These are phyloP conservation scores for Ageneiosus marmoratus DNA, from an alignment of 2,113 vertebrate genomes.

Conservation along the genomic window DNA sequence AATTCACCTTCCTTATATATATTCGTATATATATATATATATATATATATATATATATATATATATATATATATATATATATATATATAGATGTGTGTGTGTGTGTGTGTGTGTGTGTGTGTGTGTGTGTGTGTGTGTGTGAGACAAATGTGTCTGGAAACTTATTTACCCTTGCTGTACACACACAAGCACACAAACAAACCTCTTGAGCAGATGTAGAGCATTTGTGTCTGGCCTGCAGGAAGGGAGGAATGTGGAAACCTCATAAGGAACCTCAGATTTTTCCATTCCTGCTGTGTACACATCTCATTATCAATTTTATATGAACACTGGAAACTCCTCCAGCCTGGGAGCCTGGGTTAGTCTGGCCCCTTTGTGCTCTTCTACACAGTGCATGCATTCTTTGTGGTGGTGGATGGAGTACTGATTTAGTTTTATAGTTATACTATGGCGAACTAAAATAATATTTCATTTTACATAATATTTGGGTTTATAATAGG, in stretches of 20 bases:
- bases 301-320: slow-evolving; percentile 79
- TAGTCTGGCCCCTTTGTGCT: neutral
- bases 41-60: too few species aligned
- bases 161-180: neutral
- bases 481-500: neutral
- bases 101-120: neutral
- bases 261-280: slow-evolving; percentile 75
- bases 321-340: slow-evolving; percentile 76
- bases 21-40: neutral
- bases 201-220: slow-evolving; percentile 55
- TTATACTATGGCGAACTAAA: neutral
- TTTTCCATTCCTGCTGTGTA: slow-evolving; percentile 77
- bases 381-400: neutral
- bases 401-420: slow-evolving; percentile 23
- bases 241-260: slow-evolving; percentile 60
- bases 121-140: too few species aligned
- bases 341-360: slow-evolving; percentile 39
- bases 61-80: too few species aligned
- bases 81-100: too few species aligned
- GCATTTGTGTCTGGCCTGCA: slow-evolving; percentile 51
- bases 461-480: neutral
- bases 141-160: neutral
- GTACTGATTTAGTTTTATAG: slow-evolving; percentile 14
- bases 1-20: too few species aligned
- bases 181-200: slow-evolving; percentile 19